Conservation (phyloP, 2,888 invertebrate species). For the Amblyteles armatorius region DNA sequence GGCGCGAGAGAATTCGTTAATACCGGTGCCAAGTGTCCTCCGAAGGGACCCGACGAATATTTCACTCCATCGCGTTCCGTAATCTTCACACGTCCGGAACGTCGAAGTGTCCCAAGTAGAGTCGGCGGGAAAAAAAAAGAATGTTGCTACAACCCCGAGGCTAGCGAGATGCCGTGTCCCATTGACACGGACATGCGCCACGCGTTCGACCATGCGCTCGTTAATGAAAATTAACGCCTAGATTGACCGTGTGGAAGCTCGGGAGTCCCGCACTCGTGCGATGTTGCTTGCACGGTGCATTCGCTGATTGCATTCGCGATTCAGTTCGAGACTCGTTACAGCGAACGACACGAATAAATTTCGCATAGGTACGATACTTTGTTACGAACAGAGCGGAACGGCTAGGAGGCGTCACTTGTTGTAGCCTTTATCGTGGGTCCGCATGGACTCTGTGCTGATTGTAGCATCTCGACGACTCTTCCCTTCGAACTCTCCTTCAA, state of each 20-base stretch:
- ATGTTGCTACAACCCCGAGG: conserved; percentile 13
- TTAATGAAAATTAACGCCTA: conserved; percentile 70
- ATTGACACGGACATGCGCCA: conserved; percentile 55
- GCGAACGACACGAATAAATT: conserved; percentile 72
- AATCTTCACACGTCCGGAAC: background rate
- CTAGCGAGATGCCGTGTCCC: conserved; percentile 31
- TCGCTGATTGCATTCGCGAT: conserved; percentile 71
- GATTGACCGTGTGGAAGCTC: conserved; percentile 31
- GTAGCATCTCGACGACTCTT: background rate
- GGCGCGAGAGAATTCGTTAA: conserved; percentile 38
- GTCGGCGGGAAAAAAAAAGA: background rate
- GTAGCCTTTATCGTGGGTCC: conserved; percentile 32
- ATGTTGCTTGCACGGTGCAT: conserved; percentile 32
- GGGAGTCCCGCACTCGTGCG: conserved; percentile 3
- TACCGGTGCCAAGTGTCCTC: conserved; percentile 4
- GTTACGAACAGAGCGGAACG: conserved; percentile 49
- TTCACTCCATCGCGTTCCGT: background rate
- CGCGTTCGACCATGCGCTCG: conserved; percentile 65
- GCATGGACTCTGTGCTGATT: background rate
- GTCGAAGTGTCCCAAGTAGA: background rate
- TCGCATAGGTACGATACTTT: conserved; percentile 63
- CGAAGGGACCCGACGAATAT: background rate
- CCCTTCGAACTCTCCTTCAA: conserved; percentile 18
- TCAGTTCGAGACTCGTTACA: conserved; percentile 70
- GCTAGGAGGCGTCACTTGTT: conserved; percentile 38